Base-by-base conservation (phyloP, 2,888 invertebrate species). In the Tenthredo mesomela region DNA sequence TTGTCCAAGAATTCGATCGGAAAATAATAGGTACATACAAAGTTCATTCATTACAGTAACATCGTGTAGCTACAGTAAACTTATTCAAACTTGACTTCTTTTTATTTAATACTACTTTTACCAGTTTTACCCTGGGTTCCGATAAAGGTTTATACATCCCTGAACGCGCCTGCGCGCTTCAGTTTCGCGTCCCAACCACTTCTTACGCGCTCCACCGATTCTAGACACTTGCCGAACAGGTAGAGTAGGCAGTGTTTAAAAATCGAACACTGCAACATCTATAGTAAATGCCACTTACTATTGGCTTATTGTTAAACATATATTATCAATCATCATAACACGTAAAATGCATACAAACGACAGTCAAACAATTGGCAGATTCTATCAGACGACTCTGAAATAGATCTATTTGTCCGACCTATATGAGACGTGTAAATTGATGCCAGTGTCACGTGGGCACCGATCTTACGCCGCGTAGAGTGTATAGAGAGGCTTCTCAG, bases 401-500 rank as follows among this genome's bases (percentile, higher is more conserved):
- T 9, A 80, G 18, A 50, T 77, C 50, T 10, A 43, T 73, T 15
- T 29, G 37, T 40, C 40, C 73, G 73, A 47, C 43, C 73, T 73
- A 73, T 15, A 73, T 73, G 73, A 43, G 43, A 7, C 40, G 40
- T 40, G 43, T 73, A 73, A 43, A 73, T 73, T 73, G 73, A 73
- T 43, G 67, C 73, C 21, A 43, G 73, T 47, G 43, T 73, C 73
- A 73, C 73, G 43, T 73, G 73, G 43, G 40, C 73, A 73, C 10
- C 73, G 73, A 73, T 47, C 9, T 73, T 43, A 40, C 43, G 43
- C 21, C 10, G 43, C 47, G 73, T 73, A n/a, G 33, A 71, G 70
- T 71, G 70, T 71, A 84, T 82, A 84, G 70, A 80, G 86, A 86
- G 67, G 50, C 85, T 86, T 61, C 43, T 73, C 54, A 80, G 85